Base-by-base conservation (phyloP, 2,888 invertebrate species). In the Acleris laterana region DNA sequence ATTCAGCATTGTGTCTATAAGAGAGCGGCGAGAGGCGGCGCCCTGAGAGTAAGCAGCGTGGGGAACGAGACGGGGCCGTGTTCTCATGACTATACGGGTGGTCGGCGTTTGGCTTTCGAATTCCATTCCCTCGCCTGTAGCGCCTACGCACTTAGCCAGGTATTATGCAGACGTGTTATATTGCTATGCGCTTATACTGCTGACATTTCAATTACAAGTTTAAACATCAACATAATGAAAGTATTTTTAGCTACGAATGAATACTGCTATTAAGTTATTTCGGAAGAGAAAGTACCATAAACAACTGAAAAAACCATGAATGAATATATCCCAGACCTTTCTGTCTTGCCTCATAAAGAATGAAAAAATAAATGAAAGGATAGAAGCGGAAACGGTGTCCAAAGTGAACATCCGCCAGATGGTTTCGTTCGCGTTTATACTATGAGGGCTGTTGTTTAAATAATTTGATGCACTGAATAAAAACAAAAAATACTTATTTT, bases 41-140 rank as follows among this genome's bases (percentile, higher is more conserved):
- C 86, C 84, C 83, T 69, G 79, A 80, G 79, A 78, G 81, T 77
- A 78, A 77, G 83, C 76, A 78, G 84, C 88, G 90, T 90, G 91
- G 90, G 91, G 90, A 90, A 89, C 87, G 90, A 89, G 85, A 85
- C 85, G 85, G 81, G 83, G 84, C 85, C 85, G 78, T 81, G 92
- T 91, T 93, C 92, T 90, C 92, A 91, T 89, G 92, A 87, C 90
- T 89, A 87, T 90, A 38, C 38, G 92, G 92, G 92, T 91, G 92
- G 92, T 91, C 92, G 87, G 83, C 86, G 90, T 88, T 88, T 88
- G 88, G 90, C 92, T 89, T 91, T 91, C 91, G 84, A 92, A 93
- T 93, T 93, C 93, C 92, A 88, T 88, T 87, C 89, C 85, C 86
- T 89, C 84, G 89, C 87, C 86, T 85, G 87, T 86, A 88, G 89